Conservation (phyloP, 1,140 invertebrate species). For the Lutraria rhynchaena region DNA sequence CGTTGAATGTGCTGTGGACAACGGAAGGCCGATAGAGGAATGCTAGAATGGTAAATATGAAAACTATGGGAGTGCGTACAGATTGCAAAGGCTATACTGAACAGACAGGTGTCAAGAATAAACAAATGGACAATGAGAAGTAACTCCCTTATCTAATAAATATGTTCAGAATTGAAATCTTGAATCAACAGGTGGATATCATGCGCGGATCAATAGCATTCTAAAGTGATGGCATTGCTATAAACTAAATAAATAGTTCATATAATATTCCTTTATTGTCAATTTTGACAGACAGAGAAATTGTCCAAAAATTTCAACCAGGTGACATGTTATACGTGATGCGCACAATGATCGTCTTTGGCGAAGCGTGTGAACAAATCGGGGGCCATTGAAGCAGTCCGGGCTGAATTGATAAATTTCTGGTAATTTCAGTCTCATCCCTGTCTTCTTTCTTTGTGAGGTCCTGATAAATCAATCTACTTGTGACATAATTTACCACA, state of each 20-base stretch:
- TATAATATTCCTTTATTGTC: neutral
- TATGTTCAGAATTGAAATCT: slow-evolving; percentile 29
- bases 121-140: slow-evolving; percentile 35
- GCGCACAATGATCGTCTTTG: slow-evolving; percentile 1
- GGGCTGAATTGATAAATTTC: too few species aligned
- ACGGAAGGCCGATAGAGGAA: slow-evolving; percentile 12
- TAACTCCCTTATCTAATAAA: slow-evolving; percentile 37
- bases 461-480: too few species aligned
- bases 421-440: too few species aligned
- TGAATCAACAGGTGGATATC: slow-evolving; percentile 31
- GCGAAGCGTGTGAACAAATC: too few species aligned
- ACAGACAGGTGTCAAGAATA: slow-evolving; percentile 48
- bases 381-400: too few species aligned
- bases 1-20: slow-evolving; percentile 16
- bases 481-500: too few species aligned
- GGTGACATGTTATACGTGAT: slow-evolving; percentile 2
- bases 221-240: neutral
- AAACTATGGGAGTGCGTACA: slow-evolving; percentile 5
- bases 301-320: slow-evolving; percentile 1
- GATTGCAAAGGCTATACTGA: neutral
- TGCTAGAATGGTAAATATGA: slow-evolving; percentile 31
- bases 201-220: slow-evolving; percentile 8
- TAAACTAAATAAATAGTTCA: too few species aligned
- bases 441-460: too few species aligned
- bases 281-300: neutral